Evolutionary conservation across 2,113 vertebrate species (phyloP).

Genomic region (Ptilorrhoa leucosticta): DNA sequence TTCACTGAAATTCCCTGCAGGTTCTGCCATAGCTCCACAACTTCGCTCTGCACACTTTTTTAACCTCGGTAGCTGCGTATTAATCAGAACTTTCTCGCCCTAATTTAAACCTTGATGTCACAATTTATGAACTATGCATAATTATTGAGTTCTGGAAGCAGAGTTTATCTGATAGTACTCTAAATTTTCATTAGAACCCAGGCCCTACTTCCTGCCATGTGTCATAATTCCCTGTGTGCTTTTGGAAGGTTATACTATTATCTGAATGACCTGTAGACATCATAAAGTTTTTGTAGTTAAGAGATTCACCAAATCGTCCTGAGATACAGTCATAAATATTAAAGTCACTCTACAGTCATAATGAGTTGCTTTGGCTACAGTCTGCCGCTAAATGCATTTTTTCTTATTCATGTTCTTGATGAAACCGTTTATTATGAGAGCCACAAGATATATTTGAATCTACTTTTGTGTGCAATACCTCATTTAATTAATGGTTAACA

Average conservation of each 20-base stretch:
- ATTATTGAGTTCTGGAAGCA: conserved; percentile 24
- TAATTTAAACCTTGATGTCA: conserved; percentile 30
- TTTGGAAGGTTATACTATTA: conserved; percentile 16
- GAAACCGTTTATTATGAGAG: neutral
- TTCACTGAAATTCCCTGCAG: neutral
- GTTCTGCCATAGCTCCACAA: neutral
- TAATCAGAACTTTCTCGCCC: neutral
- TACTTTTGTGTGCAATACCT: neutral
- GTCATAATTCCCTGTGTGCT: neutral
- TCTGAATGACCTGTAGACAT: conserved; percentile 22
- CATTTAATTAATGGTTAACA: neutral
- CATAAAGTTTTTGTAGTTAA: conserved; percentile 31
- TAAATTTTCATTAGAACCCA: conserved; percentile 3
- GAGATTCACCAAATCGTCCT: neutral
- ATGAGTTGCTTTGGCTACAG: neutral
- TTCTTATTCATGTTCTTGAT: neutral
- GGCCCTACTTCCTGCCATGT: neutral
- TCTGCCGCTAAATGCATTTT: neutral
- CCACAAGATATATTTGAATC: neutral
- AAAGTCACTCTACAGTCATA: neutral
- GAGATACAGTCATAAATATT: neutral
- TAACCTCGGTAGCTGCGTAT: neutral
- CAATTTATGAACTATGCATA: conserved; percentile 43
- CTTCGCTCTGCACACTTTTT: neutral
- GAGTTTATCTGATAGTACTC: conserved; percentile 11